Evolutionary conservation across 2,888 invertebrate genomes (phyloP).

Genomic region (Osedax fenrisi): DNA sequence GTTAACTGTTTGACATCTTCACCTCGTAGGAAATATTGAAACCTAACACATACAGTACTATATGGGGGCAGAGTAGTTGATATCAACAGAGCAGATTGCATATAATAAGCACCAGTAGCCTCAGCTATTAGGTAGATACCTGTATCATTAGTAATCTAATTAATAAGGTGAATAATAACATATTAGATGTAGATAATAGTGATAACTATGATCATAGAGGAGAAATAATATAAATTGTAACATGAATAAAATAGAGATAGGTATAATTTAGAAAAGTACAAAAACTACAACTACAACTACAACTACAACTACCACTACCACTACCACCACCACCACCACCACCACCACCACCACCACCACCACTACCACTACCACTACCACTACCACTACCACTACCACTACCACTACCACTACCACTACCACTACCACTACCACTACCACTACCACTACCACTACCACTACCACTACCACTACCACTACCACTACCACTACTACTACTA

Average conservation of each 20-base stretch:
- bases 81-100: background rate
- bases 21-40: conserved; percentile 17
- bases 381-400: background rate
- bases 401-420: background rate
- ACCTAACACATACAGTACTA: background rate
- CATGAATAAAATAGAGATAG: too few relatives aligned
- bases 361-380: background rate
- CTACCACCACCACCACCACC: background rate
- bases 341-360: background rate
- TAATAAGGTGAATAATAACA: too few relatives aligned
- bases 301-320: background rate
- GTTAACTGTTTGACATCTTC: background rate
- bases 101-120: conserved; percentile 9
- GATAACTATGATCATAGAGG: too few relatives aligned
- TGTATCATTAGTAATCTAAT: too few relatives aligned
- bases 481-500: background rate
- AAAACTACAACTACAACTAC: background rate
- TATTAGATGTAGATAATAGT: too few relatives aligned
- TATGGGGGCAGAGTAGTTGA: background rate
- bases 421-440: background rate
- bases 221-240: too few relatives aligned
- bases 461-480: background rate
- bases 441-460: background rate
- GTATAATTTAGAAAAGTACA: too few relatives aligned
- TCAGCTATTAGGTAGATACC: conserved; percentile 13